A percentile compares a stretch with the other conserved stretches of the same genome.
phyloP scores from a whole-genome alignment of 2,888 invertebrate species.

The Scaptomyza polygonia region DNA sequence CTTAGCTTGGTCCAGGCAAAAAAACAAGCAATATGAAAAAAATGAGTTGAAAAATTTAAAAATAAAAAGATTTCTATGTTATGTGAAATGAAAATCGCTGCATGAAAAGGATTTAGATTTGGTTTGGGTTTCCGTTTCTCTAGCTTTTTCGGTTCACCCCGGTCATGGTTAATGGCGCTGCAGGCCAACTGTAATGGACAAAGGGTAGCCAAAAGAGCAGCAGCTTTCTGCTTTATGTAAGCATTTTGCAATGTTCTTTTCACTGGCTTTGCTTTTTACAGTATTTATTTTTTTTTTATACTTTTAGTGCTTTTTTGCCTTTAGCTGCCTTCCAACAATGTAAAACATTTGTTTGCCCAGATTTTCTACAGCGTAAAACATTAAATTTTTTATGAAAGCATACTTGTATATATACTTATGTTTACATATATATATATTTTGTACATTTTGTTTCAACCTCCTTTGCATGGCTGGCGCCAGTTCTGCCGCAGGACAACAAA shows the following conservation, averaged over 20 bases:
- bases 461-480: constrained; percentile 42
- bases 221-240: constrained; percentile 39
- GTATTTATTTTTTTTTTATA: neutral
- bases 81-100: constrained; percentile 50
- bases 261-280: constrained; percentile 9
- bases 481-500: constrained; percentile 53
- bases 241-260: constrained; percentile 50
- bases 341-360: constrained; percentile 75
- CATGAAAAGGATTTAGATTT: constrained; percentile 67
- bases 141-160: constrained; percentile 34
- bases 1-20: constrained; percentile 54
- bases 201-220: constrained; percentile 23
- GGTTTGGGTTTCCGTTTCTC: constrained; percentile 36
- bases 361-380: constrained; percentile 58
- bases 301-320: constrained; percentile 12
- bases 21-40: constrained; percentile 21
- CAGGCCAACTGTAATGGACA: constrained; percentile 63
- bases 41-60: constrained; percentile 24
- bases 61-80: constrained; percentile 17
- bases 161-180: constrained; percentile 70
- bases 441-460: constrained; percentile 36
- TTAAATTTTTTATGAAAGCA: constrained; percentile 53
- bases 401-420: constrained; percentile 25
- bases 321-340: constrained; percentile 62
- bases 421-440: constrained; percentile 12